phyloP scores from a whole-genome alignment of 2,797 vertebrate species.

The Molothrus aeneus region DNA sequence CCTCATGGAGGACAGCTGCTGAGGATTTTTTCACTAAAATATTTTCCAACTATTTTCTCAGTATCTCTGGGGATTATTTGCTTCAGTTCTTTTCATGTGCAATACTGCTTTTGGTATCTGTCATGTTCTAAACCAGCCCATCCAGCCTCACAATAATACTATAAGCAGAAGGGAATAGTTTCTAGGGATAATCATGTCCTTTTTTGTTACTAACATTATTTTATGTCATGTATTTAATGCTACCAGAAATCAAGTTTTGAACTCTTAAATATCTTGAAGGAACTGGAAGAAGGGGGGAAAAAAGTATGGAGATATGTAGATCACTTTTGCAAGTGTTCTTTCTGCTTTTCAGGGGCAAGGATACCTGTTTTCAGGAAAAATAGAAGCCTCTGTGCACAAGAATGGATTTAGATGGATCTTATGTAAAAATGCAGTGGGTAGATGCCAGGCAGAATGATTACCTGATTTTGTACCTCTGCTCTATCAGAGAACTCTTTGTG shows the following conservation, averaged over 20 bases:
- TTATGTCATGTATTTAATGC: not conserved
- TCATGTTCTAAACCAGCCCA: not conserved
- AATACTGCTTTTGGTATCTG: not conserved
- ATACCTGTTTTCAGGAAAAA: not conserved
- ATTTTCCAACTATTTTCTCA: not conserved
- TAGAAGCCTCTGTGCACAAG: not conserved
- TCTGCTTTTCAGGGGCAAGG: not conserved
- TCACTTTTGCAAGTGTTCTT: not conserved
- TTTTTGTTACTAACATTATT: not conserved
- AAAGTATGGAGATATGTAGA: not conserved
- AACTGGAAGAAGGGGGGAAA: fast-evolving
- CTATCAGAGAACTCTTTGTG: not conserved
- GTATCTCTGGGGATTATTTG: not conserved
- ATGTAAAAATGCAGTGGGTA: not conserved
- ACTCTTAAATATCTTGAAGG: not conserved
- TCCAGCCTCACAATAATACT: not conserved
- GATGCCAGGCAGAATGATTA: not conserved
- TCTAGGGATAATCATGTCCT: fast-evolving
- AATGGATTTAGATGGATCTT: not conserved
- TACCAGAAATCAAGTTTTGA: not conserved
- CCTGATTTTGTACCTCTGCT: not conserved
- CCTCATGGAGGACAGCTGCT: not conserved
- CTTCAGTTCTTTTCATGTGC: not conserved
- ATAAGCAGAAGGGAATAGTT: not conserved
- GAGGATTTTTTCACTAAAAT: not conserved